These are phyloP conservation scores for Polyergus mexicanus DNA, from an alignment of 1,140 invertebrate genomes.

Conservation along the genomic window DNA sequence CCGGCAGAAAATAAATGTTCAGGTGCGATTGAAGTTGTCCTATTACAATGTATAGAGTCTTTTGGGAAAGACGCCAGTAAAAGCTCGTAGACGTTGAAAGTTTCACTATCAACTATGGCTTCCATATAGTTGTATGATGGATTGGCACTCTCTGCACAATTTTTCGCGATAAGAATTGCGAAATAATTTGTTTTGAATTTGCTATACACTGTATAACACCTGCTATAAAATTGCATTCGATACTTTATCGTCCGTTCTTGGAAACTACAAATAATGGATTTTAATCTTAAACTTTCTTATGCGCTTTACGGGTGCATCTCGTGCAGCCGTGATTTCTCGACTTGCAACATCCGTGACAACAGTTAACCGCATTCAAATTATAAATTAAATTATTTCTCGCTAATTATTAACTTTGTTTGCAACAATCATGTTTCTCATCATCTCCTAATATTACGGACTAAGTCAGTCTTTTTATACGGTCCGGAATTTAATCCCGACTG, in stretches of 20 bases:
- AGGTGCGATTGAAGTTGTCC: slow-evolving; percentile 1
- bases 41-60: slow-evolving; percentile 18
- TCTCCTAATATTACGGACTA: neutral
- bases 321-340: neutral
- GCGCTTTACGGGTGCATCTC: neutral
- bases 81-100: neutral
- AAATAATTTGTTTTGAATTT: neutral
- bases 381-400: neutral
- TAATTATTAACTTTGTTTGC: neutral
- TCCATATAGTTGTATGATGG: neutral
- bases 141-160: neutral
- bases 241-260: neutral
- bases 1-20: slow-evolving; percentile 19
- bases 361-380: neutral
- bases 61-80: neutral
- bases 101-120: slow-evolving; percentile 6
- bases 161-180: neutral
- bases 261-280: neutral
- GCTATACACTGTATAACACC: neutral
- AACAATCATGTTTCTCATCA: neutral
- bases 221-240: neutral
- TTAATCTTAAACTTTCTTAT: neutral
- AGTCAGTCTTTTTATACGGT: neutral
- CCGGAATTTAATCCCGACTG: neutral
- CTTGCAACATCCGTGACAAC: neutral